Evolutionary conservation across 2,888 invertebrate species (phyloP), one percentile per base, ranked within the genome.

Genomic region (Patella ulyssiponensis): DNA sequence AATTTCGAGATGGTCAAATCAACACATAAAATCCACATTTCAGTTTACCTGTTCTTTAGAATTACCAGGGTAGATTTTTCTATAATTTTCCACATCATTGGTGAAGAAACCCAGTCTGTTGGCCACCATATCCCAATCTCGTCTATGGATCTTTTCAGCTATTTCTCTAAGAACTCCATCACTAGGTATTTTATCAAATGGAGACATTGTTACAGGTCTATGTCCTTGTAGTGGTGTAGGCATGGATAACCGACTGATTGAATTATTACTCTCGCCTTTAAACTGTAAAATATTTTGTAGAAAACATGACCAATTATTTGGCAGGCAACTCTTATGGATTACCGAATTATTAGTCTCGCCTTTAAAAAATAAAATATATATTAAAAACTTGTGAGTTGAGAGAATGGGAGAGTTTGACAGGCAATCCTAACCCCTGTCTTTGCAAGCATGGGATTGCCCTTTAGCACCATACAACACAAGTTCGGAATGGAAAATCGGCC

Each of bases 121-220:
- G 33, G 86, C 89, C 27, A 88, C 81, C 20, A 86, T 78, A 20
- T 84, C 83, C 88, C 88, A 87, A 81, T 89, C 89, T 73, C 86
- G 81, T 51, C 81, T 84, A 79, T 86, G 81, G 20, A 89, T 86
- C 75, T 85, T 87, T 51, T 86, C 86, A 3, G 89, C 85, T 2
- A 89, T 84, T 51, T 87, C 86, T 70, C 83, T 76, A 20, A 90
- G 82, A 9, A 86, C 79, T 9, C 74, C 74, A 72, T 89, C 88
- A n/a, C 87, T 84, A 0, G 88, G 88, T 33, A 86, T 76, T 56
- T 83, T 80, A 5, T 58, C 71, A n/a, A 76, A 71, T n/a, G 76
- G 64, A 20, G 64, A 64, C 64, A 64, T 64, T 12, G 64, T 64
- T 20, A 64, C 17, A 64, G 64, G 64, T 64, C 64, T 20, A 23